These are phyloP conservation scores for Lithophane semibrunnea DNA, from an alignment of 2,888 invertebrate genomes.

Conservation along the genomic window DNA sequence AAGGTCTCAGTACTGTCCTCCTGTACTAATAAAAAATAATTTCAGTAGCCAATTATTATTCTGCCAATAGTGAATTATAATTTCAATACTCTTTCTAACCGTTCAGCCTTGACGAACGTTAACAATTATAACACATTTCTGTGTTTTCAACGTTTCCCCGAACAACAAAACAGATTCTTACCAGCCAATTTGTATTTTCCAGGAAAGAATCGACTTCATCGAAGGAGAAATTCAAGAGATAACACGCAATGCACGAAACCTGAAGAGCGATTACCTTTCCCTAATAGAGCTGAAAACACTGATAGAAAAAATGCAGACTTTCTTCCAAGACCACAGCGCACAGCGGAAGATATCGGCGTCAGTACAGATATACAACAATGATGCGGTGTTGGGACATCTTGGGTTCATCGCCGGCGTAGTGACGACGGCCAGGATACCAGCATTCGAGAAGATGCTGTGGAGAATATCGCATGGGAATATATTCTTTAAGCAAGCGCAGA, in stretches of 20 bases:
- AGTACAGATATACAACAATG: conserved; percentile 85
- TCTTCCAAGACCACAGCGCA: conserved; percentile 91
- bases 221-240: conserved; percentile 89
- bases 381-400: conserved; percentile 84
- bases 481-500: conserved; percentile 88
- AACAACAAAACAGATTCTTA: background rate
- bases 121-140: background rate
- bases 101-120: background rate
- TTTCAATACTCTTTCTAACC: background rate
- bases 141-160: background rate
- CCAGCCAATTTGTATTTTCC: conserved; percentile 58
- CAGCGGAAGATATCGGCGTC: conserved; percentile 87
- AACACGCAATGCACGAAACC: conserved; percentile 86
- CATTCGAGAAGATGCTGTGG: conserved; percentile 88
- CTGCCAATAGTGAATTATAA: background rate
- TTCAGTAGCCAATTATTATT: background rate
- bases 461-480: conserved; percentile 89
- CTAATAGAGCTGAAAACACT: conserved; percentile 84
- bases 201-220: conserved; percentile 89
- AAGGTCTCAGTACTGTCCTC: background rate
- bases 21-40: background rate
- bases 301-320: conserved; percentile 86
- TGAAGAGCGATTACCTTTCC: conserved; percentile 85
- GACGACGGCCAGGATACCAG: conserved; percentile 83
- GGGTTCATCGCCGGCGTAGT: conserved; percentile 88